phyloP scores from a whole-genome alignment of 2,797 vertebrate genomes.

The Eupleurogrammus muticus region DNA sequence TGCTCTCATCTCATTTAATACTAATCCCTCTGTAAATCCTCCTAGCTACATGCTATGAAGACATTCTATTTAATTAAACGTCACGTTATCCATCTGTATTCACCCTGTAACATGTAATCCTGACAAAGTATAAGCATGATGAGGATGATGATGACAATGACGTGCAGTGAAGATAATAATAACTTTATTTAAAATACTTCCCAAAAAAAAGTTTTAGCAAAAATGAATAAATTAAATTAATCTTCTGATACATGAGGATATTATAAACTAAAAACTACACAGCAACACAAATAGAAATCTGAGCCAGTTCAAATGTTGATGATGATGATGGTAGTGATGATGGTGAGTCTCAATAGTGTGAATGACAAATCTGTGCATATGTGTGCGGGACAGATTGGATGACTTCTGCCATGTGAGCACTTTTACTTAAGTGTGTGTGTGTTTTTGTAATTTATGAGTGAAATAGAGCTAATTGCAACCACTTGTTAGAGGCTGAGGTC shows the following conservation, averaged over 20 bases:
- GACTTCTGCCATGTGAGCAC: conserved; percentile 10
- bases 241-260: conserved; percentile 6
- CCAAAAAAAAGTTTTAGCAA: conserved; percentile 4
- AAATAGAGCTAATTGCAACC: conserved; percentile 59
- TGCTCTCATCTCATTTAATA: background rate
- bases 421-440: background rate
- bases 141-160: conserved; percentile 2
- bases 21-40: background rate
- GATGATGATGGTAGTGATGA: conserved; percentile 1
- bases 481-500: conserved; percentile 52
- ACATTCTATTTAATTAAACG: background rate
- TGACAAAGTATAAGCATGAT: conserved; percentile 9
- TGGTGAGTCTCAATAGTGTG: background rate
- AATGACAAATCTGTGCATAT: conserved; percentile 22
- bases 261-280: conserved; percentile 17
- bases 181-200: conserved; percentile 2
- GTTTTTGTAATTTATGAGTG: conserved; percentile 43
- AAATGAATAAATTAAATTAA: conserved; percentile 31
- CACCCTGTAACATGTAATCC: conserved; percentile 1
- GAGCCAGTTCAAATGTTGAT: conserved; percentile 15
- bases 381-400: conserved; percentile 17
- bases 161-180: conserved; percentile 12
- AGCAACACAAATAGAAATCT: conserved; percentile 28
- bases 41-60: background rate
- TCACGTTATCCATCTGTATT: background rate